These are phyloP conservation scores for Nomada ferruginata DNA, from an alignment of 2,888 invertebrate species.

Conservation along the genomic window DNA sequence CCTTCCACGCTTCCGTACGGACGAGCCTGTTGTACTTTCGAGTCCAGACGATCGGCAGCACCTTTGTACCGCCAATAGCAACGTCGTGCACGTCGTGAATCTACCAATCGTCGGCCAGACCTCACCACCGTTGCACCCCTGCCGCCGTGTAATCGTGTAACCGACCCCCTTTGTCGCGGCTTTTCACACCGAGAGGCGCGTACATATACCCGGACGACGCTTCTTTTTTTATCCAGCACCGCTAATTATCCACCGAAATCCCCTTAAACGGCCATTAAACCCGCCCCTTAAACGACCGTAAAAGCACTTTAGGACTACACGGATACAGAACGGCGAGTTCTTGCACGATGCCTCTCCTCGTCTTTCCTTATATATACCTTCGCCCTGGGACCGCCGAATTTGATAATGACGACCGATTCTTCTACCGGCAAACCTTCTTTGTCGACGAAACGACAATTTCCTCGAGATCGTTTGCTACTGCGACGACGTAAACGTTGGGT, in stretches of 20 bases:
- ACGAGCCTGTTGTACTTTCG: constrained; percentile 62
- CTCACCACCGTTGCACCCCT: constrained; percentile 47
- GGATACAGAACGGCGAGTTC: constrained; percentile 63
- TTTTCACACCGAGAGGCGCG: constrained; percentile 66
- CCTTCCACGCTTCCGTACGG: constrained; percentile 71
- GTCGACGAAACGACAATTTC: constrained; percentile 6
- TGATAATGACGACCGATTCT: constrained; percentile 56
- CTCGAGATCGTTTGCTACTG: constrained; percentile 23
- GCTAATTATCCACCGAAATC: constrained; percentile 81
- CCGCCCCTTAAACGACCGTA: constrained; percentile 74
- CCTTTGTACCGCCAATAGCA: constrained; percentile 59
- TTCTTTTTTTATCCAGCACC: constrained; percentile 64
- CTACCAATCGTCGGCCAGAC: constrained; percentile 59
- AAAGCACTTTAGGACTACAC: constrained; percentile 74
- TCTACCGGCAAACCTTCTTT: constrained; percentile 25
- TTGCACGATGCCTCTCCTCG: constrained; percentile 34
- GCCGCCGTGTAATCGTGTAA: constrained; percentile 76
- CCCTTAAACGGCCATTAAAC: constrained; percentile 82
- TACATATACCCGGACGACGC: constrained; percentile 46
- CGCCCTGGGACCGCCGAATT: constrained; percentile 34
- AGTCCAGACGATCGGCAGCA: constrained; percentile 55
- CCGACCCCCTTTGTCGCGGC: constrained; percentile 76
- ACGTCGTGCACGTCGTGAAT: constrained; percentile 7
- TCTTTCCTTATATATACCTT: neutral
- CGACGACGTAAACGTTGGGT: constrained; percentile 33